Evolutionary conservation across 2,797 vertebrate genomes (phyloP).

Genomic region (Petrocephalus schoutedeni): DNA sequence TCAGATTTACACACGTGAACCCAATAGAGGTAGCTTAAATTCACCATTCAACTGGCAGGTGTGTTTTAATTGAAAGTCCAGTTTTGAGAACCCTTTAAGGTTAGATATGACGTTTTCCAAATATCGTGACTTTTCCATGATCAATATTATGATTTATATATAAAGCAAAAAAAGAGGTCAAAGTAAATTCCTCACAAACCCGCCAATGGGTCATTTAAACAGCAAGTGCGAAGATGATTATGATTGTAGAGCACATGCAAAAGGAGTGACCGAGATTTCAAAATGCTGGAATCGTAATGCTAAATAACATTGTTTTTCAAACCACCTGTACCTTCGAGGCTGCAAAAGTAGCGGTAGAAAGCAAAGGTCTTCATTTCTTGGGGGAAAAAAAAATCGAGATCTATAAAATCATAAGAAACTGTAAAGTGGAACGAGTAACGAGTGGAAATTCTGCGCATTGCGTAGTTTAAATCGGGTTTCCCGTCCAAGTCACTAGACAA

Average conservation of each 20-base stretch:
- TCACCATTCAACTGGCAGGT: neutral
- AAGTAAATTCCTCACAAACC: neutral
- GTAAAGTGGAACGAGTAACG: too few relatives aligned
- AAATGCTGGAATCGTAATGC: neutral
- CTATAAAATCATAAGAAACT: too few relatives aligned
- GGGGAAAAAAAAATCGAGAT: too few relatives aligned
- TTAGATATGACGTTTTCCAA: neutral
- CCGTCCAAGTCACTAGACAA: too few relatives aligned
- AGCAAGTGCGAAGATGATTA: neutral
- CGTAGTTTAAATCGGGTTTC: too few relatives aligned
- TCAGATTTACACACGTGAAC: neutral
- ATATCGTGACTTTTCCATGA: neutral
- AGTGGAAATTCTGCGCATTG: too few relatives aligned
- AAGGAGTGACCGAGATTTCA: neutral
- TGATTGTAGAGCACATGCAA: neutral
- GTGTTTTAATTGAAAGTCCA: neutral
- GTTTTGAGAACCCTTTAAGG: neutral
- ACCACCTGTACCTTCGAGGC: neutral
- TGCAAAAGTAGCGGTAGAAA: too few relatives aligned
- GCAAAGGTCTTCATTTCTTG: too few relatives aligned
- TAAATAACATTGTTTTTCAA: neutral
- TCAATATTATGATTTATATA: neutral
- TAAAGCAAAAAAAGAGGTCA: neutral
- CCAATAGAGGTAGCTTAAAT: neutral
- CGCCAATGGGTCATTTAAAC: neutral